Evolutionary conservation across 2,888 invertebrate genomes (phyloP).

Genomic region (Clunio marinus): DNA sequence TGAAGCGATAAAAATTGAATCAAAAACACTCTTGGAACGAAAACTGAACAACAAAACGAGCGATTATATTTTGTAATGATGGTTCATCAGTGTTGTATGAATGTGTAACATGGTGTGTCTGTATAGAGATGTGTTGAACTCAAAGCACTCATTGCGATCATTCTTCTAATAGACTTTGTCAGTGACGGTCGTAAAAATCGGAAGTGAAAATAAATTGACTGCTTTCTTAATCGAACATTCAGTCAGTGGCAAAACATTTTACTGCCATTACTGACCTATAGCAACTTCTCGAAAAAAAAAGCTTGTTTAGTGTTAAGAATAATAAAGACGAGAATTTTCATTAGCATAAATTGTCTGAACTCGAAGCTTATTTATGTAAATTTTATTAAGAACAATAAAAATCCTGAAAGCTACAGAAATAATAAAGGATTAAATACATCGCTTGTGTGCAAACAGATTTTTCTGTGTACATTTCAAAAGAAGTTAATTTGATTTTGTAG

Average conservation of each 20-base stretch:
- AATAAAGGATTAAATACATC: constrained; percentile 31
- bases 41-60: constrained; percentile 28
- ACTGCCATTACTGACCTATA: constrained; percentile 37
- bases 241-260: constrained; percentile 20
- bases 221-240: neutral
- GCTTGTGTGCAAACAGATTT: constrained; percentile 3
- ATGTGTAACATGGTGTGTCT: constrained; percentile 7
- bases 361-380: neutral
- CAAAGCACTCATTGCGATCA: constrained; percentile 4
- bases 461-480: no score
- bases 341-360: constrained; percentile 32
- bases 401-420: neutral
- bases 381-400: constrained; percentile 16
- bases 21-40: constrained; percentile 39
- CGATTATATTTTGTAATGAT: constrained; percentile 38
- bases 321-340: constrained; percentile 34
- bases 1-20: constrained; percentile 39
- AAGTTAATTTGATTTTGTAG: no score
- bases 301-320: constrained; percentile 13
- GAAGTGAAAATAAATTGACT: constrained; percentile 10
- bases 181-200: constrained; percentile 31
- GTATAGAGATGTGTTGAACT: neutral
- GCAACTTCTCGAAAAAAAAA: no score
- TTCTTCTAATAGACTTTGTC: constrained; percentile 15
- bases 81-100: constrained; percentile 33